phyloP scores from a whole-genome alignment of 2,888 invertebrate genomes.

The Phaonia tiefii region DNA sequence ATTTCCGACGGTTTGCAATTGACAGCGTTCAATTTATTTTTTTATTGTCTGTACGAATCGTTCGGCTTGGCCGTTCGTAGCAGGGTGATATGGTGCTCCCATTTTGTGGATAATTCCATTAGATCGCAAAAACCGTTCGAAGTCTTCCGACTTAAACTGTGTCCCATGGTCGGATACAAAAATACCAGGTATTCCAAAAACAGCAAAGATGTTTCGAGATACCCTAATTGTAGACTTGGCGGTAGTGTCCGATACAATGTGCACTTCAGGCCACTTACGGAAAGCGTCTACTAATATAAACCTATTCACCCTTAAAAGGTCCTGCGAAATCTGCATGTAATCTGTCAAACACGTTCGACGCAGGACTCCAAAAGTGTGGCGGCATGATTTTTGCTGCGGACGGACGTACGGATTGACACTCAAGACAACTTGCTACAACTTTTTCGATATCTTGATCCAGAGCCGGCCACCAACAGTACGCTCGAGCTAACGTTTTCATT shows the following conservation, averaged over 20 bases:
- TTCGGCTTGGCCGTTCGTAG: slow-evolving; percentile 46
- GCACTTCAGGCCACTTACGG: slow-evolving; percentile 70
- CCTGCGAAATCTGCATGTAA: no score
- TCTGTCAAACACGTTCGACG: no score
- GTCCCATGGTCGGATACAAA: slow-evolving; percentile 61
- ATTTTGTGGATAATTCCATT: no score
- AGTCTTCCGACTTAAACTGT: slow-evolving; percentile 58
- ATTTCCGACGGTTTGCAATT: slow-evolving; percentile 25
- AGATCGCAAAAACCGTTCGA: slow-evolving; percentile 56
- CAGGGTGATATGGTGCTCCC: no score
- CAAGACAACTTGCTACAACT: no score
- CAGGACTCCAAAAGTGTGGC: no score
- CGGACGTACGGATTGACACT: no score
- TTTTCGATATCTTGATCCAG: no score
- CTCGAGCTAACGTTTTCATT: no score
- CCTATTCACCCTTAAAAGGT: no score
- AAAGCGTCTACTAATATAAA: slow-evolving; percentile 61
- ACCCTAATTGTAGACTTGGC: slow-evolving; percentile 53
- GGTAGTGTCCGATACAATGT: slow-evolving; percentile 58
- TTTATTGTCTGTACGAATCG: slow-evolving; percentile 6
- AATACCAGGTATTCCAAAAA: slow-evolving; percentile 49
- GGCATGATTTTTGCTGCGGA: no score
- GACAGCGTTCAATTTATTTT: slow-evolving; percentile 27
- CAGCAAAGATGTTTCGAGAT: slow-evolving; percentile 60
- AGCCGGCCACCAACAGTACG: no score